Percentiles rank a stretch among this genome's conserved stretches.
These are phyloP conservation scores for Elmis aenea DNA, from an alignment of 2,888 invertebrate genomes.

Conservation along the genomic window DNA sequence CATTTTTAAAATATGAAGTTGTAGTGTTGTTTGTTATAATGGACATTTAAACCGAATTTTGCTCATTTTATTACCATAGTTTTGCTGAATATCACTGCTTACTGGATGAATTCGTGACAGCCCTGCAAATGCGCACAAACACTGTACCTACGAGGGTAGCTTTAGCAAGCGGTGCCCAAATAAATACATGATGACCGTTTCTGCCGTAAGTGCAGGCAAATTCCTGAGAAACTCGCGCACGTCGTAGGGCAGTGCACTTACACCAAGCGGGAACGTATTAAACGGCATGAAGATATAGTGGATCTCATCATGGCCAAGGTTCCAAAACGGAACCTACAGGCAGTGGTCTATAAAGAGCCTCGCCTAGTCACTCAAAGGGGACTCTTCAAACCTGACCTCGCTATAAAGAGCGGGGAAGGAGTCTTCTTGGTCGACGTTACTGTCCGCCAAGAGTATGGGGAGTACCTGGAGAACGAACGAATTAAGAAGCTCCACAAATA, in stretches of 20 bases:
- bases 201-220: constrained; percentile 29
- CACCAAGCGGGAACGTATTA: constrained; percentile 25
- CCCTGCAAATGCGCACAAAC: constrained; percentile 32
- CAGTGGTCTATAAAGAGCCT: constrained; percentile 16
- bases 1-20: too few relatives aligned
- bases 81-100: too few relatives aligned
- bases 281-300: constrained; percentile 25
- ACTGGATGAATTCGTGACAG: too few relatives aligned
- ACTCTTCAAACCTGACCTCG: constrained; percentile 33
- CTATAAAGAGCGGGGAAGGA: constrained; percentile 25
- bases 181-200: constrained; percentile 25
- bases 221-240: constrained; percentile 33
- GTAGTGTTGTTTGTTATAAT: too few relatives aligned
- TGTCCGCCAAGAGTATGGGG: constrained; percentile 16
- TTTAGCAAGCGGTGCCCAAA: constrained; percentile 23
- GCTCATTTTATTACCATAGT: too few relatives aligned
- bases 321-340: constrained; percentile 11
- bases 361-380: constrained; percentile 17
- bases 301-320: constrained; percentile 16
- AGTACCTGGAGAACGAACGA: constrained; percentile 23
- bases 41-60: too few relatives aligned
- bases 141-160: constrained; percentile 25
- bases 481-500: constrained; percentile 29
- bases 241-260: constrained; percentile 28
- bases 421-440: constrained; percentile 32